phyloP scores from a whole-genome alignment of 2,888 invertebrate genomes.

The Sarcophaga rosellei region DNA sequence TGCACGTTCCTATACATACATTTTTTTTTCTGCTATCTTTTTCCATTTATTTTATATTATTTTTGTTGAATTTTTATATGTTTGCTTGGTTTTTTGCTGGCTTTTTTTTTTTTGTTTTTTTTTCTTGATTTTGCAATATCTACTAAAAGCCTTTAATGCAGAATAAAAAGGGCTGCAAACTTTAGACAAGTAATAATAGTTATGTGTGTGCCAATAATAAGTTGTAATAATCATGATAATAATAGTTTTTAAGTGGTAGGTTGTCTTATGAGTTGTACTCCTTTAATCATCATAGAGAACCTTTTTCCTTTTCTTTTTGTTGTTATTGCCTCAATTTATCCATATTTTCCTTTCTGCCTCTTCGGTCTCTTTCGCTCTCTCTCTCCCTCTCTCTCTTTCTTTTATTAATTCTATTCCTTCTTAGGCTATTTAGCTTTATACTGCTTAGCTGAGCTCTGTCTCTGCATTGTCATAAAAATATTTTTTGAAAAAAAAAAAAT shows the following conservation, averaged over 20 bases:
- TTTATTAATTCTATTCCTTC: background rate
- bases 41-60: slow-evolving; percentile 13
- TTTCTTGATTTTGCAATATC: slow-evolving; percentile 15
- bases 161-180: slow-evolving; percentile 66
- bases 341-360: background rate
- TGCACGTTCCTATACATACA: slow-evolving; percentile 18
- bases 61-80: background rate
- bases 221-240: slow-evolving; percentile 71
- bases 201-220: slow-evolving; percentile 70
- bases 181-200: slow-evolving; percentile 71
- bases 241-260: slow-evolving; percentile 68
- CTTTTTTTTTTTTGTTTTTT: slow-evolving; percentile 1
- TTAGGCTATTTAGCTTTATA: slow-evolving; percentile 31
- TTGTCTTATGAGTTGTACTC: slow-evolving; percentile 51
- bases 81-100: background rate
- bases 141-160: slow-evolving; percentile 26
- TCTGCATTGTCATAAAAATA: slow-evolving; percentile 58
- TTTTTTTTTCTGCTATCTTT: slow-evolving; percentile 6
- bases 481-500: slow-evolving; percentile 33
- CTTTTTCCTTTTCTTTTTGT: slow-evolving; percentile 32
- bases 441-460: slow-evolving; percentile 7
- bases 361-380: slow-evolving; percentile 5
- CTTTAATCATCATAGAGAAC: slow-evolving; percentile 29
- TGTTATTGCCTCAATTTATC: too few relatives aligned
- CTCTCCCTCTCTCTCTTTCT: background rate